Base-by-base conservation (phyloP, 2,888 invertebrate genomes). In the Sipha maydis region DNA sequence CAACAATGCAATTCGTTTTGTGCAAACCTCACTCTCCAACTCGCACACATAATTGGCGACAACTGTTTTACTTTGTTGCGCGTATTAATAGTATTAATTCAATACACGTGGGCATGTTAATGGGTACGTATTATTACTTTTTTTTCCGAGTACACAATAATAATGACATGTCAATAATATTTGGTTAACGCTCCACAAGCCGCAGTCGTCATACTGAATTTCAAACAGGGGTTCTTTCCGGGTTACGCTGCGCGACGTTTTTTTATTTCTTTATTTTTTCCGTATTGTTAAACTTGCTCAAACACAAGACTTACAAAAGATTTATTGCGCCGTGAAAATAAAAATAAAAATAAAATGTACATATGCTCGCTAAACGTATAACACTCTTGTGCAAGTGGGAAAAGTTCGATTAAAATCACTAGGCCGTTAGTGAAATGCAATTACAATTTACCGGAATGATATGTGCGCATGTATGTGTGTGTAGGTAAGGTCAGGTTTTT, bases 281-380 rank as follows among this genome's bases (percentile, higher is more conserved):
- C 28, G 9, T 31, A 17, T 71, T 71, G 31, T 71, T 71, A 31
- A 28, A 28, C 25, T 76, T 76, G 41, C 9, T 41, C 75, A 76
- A 41, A 76, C 25, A 25, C 41, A 25, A 76, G 38, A 76, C 75
- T 76, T 76, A 41, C n/a, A 76, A 76, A 76, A 25, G 75, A 76
- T 76, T 76, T 76, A 41, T 41, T 76, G 1, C 75, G 41, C 11
- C 75, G 38, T 76, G 19, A 9, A 54, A 54, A 77, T 11, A 48
- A 41, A 7, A 28, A 8, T 9, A 48, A 54, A 77, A 19, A 17
- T 17, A 76, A n/a, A 48, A 17, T 28, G 48, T 19, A 73, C 34
- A 25, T 7, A 17, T n/a, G n/a, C 21, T n/a, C 41, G 5, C 14
- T 77, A 19, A 21, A 17, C 75, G 38, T 34, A 21, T 21, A 28